Percentiles rank a stretch among this genome's conserved stretches.
phyloP scores from a whole-genome alignment of 2,113 vertebrate species.

The Gadus macrocephalus region DNA sequence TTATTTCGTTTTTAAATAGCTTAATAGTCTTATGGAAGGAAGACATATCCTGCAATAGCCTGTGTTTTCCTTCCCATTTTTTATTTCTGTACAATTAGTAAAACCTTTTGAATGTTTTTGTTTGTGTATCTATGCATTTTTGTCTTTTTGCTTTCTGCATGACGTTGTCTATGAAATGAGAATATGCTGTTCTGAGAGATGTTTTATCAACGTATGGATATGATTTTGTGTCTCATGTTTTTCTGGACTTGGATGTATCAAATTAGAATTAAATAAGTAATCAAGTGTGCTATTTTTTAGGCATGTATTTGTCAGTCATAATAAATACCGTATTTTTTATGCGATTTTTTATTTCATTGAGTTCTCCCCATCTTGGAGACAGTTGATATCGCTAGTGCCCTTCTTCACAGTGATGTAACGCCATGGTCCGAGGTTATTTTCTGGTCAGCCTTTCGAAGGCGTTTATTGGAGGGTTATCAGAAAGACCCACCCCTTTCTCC shows the following conservation, averaged over 20 bases:
- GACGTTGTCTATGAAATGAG: neutral
- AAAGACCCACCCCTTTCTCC: slow-evolving; percentile 30
- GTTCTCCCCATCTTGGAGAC: too few relatives aligned
- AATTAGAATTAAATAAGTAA: neutral
- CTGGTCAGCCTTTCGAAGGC: too few relatives aligned
- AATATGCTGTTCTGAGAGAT: too few relatives aligned
- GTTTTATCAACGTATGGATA: neutral
- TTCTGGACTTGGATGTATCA: neutral
- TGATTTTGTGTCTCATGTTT: neutral
- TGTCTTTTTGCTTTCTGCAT: neutral
- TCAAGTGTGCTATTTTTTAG: neutral
- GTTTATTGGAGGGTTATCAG: slow-evolving; percentile 27
- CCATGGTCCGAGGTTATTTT: too few relatives aligned
- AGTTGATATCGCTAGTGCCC: neutral
- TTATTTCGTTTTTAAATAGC: neutral
- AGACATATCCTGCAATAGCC: neutral
- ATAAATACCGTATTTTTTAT: slow-evolving; percentile 37
- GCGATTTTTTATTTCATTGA: neutral
- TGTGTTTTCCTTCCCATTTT: neutral
- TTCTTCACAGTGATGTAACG: too few relatives aligned
- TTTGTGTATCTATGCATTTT: too few relatives aligned
- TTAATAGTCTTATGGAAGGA: neutral
- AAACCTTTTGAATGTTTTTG: neutral
- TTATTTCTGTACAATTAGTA: slow-evolving; percentile 3
- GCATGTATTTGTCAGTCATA: neutral